phyloP scores from a whole-genome alignment of 2,113 vertebrate genomes.

The Cairina moschata region DNA sequence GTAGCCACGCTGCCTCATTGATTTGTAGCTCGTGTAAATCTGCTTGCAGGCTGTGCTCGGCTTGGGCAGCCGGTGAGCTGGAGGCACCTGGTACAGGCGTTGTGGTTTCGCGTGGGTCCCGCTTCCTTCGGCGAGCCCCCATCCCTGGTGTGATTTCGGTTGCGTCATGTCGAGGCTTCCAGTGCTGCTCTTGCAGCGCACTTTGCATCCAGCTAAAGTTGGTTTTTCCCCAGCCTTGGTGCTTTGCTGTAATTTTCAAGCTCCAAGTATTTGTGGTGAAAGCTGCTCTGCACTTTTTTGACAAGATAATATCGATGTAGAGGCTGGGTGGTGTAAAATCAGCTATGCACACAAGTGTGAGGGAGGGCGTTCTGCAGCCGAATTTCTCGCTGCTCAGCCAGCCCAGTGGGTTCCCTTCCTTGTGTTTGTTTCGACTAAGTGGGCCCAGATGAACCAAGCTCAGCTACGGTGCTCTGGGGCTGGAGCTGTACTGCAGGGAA shows the following conservation, averaged over 20 bases:
- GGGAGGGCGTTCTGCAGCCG: constrained; percentile 32
- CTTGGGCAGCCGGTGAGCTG: not conserved
- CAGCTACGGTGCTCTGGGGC: not conserved
- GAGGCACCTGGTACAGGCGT: not conserved
- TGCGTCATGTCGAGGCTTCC: constrained; percentile 43
- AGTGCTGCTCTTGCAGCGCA: not conserved
- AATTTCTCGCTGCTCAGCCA: constrained; percentile 19
- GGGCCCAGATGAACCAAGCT: constrained; percentile 63
- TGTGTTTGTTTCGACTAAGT: constrained; percentile 15
- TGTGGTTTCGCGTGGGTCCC: not conserved
- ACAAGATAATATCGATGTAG: constrained; percentile 8
- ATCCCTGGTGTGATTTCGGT: not conserved
- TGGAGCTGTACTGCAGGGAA: not conserved
- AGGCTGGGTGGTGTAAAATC: constrained; percentile 36
- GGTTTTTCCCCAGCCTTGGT: constrained; percentile 3
- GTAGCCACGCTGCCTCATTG: not conserved
- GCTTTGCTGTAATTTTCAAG: constrained; percentile 18
- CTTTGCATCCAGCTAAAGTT: constrained; percentile 67
- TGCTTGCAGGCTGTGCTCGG: not conserved
- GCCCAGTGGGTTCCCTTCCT: constrained; percentile 41
- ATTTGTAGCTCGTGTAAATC: not conserved
- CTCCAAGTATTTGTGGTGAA: not conserved
- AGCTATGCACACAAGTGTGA: constrained; percentile 28
- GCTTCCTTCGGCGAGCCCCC: not conserved
- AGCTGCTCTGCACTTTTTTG: constrained; percentile 50